phyloP scores from a whole-genome alignment of 2,113 vertebrate species.

The Carettochelys insculpta region DNA sequence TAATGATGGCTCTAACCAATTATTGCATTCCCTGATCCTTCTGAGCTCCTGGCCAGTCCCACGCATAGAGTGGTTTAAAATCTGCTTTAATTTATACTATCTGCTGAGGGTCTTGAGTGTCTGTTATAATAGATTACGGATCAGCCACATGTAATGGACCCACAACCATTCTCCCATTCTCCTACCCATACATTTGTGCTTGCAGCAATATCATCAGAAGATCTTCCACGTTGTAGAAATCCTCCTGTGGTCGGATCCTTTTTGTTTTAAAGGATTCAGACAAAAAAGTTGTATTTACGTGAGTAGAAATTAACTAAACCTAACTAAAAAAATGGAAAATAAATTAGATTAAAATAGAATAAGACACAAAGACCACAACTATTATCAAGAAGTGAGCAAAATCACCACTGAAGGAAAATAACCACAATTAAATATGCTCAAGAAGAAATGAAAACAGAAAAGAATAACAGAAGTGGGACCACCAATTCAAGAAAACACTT shows the following conservation, averaged over 20 bases:
- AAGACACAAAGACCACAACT: neutral
- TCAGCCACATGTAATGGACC: neutral
- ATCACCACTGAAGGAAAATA: fast-evolving
- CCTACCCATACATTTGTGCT: fast-evolving
- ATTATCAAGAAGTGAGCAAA: neutral
- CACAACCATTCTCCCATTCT: neutral
- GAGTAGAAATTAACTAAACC: neutral
- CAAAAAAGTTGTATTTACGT: neutral
- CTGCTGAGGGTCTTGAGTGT: neutral
- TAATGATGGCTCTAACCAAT: neutral
- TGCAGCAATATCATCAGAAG: too few relatives aligned
- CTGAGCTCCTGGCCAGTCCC: neutral
- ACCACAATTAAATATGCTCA: fast-evolving
- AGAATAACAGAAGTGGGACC: neutral
- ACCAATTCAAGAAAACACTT: neutral
- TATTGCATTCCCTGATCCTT: neutral
- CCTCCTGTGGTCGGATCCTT: neutral
- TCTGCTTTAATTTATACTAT: neutral
- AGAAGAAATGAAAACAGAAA: neutral
- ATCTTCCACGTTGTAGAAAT: neutral
- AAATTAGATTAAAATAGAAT: neutral
- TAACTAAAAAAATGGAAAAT: neutral
- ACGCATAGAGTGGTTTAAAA: neutral
- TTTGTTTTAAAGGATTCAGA: fast-evolving
- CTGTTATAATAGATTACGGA: neutral